Conservation (phyloP, 2,113 vertebrate species). For the Paraplagusia blochii region DNA sequence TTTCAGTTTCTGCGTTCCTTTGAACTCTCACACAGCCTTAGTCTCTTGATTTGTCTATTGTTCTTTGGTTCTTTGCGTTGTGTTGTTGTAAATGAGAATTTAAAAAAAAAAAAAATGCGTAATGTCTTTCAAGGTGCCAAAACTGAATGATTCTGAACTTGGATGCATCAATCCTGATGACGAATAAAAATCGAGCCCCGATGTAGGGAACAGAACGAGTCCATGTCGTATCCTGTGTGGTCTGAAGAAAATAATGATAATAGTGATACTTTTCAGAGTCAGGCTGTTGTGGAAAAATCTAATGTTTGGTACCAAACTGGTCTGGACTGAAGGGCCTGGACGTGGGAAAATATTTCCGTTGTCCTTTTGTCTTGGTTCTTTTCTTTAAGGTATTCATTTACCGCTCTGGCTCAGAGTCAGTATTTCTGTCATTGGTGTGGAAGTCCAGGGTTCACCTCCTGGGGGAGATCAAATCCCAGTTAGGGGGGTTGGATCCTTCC, state of each 20-base stretch:
- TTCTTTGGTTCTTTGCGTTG: constrained; percentile 60
- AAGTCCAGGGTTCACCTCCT: too few relatives aligned
- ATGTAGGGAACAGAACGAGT: constrained; percentile 52
- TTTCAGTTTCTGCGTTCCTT: constrained; percentile 31
- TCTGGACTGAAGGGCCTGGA: too few relatives aligned
- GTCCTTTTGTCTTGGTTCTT: too few relatives aligned
- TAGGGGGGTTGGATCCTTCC: too few relatives aligned
- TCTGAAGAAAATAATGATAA: not conserved
- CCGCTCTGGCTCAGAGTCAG: too few relatives aligned
- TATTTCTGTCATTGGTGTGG: too few relatives aligned
- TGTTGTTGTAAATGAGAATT: constrained; percentile 72
- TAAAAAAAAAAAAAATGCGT: constrained; percentile 50
- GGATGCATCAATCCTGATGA: constrained; percentile 75
- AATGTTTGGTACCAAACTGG: too few relatives aligned
- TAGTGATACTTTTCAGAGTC: too few relatives aligned
- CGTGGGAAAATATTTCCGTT: too few relatives aligned
- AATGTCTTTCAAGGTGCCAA: constrained; percentile 76
- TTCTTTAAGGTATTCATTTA: too few relatives aligned
- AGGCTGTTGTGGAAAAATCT: too few relatives aligned
- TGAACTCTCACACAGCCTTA: constrained; percentile 65
- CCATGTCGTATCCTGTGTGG: constrained; percentile 35
- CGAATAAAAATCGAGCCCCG: constrained; percentile 70
- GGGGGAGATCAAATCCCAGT: too few relatives aligned
- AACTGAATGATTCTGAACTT: constrained; percentile 75
- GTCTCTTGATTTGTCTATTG: constrained; percentile 52